Evolutionary conservation across 1,140 invertebrate genomes (phyloP), one percentile per base, ranked within the genome.

Genomic region (Papilio polyxenes): DNA sequence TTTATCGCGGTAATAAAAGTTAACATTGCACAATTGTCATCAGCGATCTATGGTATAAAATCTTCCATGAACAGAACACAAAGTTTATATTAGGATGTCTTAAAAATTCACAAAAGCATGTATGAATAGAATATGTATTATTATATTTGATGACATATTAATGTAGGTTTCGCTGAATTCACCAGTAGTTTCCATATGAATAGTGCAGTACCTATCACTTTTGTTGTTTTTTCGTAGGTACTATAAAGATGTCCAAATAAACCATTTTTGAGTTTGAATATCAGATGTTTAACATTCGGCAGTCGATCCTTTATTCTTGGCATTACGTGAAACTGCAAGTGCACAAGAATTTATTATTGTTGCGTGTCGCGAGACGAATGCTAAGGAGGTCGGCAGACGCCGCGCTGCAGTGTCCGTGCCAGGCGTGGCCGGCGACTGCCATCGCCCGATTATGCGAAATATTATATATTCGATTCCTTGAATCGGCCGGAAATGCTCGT

Each of bases 301-400:
- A 89, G 89, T 87, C 87, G 90, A 87, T 87, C 86, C 88, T 85
- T 85, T 87, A 90, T 94, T 92, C 89, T 93, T 89, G 91, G 91
- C 91, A 92, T 85, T 90, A 85, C 91, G 89, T 89, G 90, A 94
- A 93, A 92, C 88, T 93, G 92, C 92, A 93, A 93, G 92, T 93
- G 92, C 90, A 93, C 88, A 90, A 90, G 93, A 93, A 94, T 94
- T 92, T 92, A 93, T 93, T 90, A 93, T 92, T 88, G 89, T 84
- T 83, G 74, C 65, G 82, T 80, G 89, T 88, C 87, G 91, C 89
- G 89, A 87, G 88, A 89, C 86, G 93, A 88, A 94, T 94, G 90
- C 87, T 89, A 93, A 94, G 72, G 76, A 88, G 86, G 85, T 75
- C 79, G 83, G 82, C 80, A 78, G 44, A 53, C 51, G 74, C 84